phyloP scores from a whole-genome alignment of 2,888 invertebrate species.

The Campopleginae sp. region DNA sequence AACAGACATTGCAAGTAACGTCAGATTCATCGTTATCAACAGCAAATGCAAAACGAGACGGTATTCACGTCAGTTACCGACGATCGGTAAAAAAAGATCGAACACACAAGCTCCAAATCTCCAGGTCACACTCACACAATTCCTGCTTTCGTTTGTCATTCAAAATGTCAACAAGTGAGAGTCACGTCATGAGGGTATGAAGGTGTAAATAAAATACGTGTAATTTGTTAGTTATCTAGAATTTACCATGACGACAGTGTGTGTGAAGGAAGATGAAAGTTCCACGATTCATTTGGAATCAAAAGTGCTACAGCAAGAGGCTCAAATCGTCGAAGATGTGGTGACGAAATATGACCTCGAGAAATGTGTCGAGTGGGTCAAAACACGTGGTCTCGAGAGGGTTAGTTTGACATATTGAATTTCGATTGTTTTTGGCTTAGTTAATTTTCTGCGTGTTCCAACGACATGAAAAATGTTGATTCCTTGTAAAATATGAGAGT shows the following conservation, averaged over 20 bases:
- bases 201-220: conserved; percentile 7
- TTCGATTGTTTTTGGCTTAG: neutral
- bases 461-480: neutral
- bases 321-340: conserved; percentile 2
- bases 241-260: conserved; percentile 55
- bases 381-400: conserved; percentile 87
- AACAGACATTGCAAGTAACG: neutral
- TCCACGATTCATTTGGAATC: neutral
- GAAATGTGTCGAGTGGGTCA: conserved; percentile 90
- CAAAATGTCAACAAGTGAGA: conserved; percentile 31
- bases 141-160: neutral
- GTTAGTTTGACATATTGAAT: conserved; percentile 84
- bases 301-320: neutral
- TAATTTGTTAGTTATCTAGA: neutral
- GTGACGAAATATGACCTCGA: conserved; percentile 85
- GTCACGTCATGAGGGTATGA: neutral
- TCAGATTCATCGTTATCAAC: neutral
- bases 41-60: neutral
- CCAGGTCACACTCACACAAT: neutral
- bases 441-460: neutral
- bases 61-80: neutral
- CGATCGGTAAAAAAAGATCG: neutral
- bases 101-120: neutral
- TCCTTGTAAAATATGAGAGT: neutral
- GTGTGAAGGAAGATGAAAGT: conserved; percentile 9